Conservation (phyloP, 2,113 vertebrate genomes). For the Boulengeromyrus knoepffleri region DNA sequence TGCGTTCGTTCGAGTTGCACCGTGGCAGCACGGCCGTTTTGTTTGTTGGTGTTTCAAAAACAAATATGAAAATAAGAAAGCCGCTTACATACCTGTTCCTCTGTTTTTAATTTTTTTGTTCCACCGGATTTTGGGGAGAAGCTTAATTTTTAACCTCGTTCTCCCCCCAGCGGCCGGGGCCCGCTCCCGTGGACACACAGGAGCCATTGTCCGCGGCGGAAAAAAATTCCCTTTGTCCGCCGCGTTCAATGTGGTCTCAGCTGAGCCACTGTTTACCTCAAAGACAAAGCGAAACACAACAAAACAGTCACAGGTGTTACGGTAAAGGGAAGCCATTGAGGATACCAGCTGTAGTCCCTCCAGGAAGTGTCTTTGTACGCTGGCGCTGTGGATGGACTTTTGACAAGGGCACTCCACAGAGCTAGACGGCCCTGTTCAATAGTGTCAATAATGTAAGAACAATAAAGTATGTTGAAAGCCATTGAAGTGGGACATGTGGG, state of each 20-base stretch:
- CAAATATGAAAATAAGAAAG: neutral
- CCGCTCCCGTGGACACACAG: constrained; percentile 62
- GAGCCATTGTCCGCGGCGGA: constrained; percentile 65
- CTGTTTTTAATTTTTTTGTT: constrained; percentile 18
- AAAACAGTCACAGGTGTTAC: constrained; percentile 75
- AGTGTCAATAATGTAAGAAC: constrained; percentile 10
- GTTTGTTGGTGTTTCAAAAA: neutral
- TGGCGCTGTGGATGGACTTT: constrained; percentile 67
- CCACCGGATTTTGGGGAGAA: neutral
- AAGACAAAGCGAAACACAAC: constrained; percentile 67
- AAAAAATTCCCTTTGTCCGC: constrained; percentile 72
- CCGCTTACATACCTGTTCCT: constrained; percentile 13
- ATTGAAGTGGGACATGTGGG: neutral
- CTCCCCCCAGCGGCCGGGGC: constrained; percentile 43
- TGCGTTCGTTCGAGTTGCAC: neutral
- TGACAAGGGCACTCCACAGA: constrained; percentile 60
- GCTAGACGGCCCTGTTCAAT: neutral
- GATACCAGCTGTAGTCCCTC: constrained; percentile 66
- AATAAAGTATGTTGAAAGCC: constrained; percentile 12
- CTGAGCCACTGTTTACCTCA: constrained; percentile 53
- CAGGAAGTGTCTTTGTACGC: constrained; percentile 69
- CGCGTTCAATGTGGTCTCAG: constrained; percentile 47
- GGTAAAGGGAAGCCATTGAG: constrained; percentile 63
- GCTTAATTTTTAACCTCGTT: constrained; percentile 53
- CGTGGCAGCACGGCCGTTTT: neutral